A percentile compares a stretch with the other conserved stretches of the same genome.
Evolutionary conservation across 2,113 vertebrate species (phyloP).

Genomic region (Phylloscopus whistleri): DNA sequence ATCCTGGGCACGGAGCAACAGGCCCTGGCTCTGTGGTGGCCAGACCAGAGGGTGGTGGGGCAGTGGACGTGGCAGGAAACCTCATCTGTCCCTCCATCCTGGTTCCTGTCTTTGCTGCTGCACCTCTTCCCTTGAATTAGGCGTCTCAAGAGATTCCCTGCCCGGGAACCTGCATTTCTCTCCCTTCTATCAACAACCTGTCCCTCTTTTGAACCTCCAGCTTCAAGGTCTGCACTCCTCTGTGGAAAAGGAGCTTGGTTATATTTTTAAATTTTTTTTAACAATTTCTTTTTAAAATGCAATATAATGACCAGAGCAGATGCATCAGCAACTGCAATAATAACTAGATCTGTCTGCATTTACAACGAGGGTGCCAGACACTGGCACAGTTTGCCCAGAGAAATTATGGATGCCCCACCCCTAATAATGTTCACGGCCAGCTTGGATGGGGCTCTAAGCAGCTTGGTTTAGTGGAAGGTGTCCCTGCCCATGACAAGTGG

Average conservation of each 20-base stretch:
- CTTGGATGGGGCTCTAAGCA: background rate
- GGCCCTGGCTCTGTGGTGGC: background rate
- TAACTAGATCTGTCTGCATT: background rate
- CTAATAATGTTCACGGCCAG: background rate
- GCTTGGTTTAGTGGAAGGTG: background rate
- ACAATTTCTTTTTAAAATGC: background rate
- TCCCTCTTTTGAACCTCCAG: background rate
- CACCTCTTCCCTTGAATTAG: background rate
- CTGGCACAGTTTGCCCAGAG: background rate
- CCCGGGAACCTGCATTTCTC: background rate
- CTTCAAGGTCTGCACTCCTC: background rate
- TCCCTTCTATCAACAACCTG: background rate
- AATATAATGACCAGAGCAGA: background rate
- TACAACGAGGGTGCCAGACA: background rate
- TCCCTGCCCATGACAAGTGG: background rate
- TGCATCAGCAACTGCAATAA: background rate
- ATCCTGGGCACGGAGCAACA: fast-evolving
- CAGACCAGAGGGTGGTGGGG: background rate
- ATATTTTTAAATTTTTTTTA: background rate
- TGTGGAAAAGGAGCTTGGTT: background rate
- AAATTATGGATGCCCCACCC: background rate
- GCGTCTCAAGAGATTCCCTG: background rate
- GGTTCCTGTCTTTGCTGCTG: background rate
- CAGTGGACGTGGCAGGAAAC: background rate
- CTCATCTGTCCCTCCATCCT: background rate